phyloP scores from a whole-genome alignment of 53 echinoderm and acorn worm species.

The Pentamera pediparva region DNA sequence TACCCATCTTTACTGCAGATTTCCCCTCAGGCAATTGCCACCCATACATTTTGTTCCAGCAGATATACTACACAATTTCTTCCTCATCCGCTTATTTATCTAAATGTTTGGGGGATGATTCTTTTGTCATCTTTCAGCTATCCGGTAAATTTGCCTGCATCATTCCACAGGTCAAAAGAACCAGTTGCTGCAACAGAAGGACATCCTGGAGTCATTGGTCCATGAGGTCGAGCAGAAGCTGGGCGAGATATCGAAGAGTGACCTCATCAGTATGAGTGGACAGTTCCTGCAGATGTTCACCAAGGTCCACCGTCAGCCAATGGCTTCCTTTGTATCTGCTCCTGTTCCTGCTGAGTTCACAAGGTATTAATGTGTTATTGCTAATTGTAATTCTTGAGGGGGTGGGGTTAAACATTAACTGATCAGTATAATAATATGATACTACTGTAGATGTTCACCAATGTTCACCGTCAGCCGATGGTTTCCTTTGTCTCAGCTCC shows the following conservation, averaged over 20 bases:
- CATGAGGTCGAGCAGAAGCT: slow-evolving; percentile 90
- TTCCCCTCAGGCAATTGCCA: no score
- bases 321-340: slow-evolving; percentile 97
- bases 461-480: slow-evolving; percentile 97
- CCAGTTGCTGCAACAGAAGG: slow-evolving; percentile 85
- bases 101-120: no score
- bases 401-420: no score
- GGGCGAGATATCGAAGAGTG: slow-evolving; percentile 86
- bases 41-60: no score
- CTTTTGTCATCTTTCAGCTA: not conserved
- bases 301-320: slow-evolving; percentile 96
- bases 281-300: slow-evolving; percentile 93
- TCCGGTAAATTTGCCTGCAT: not conserved
- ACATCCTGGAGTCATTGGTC: slow-evolving; percentile 81
- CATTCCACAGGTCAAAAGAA: slow-evolving; percentile 82
- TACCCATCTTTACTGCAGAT: no score
- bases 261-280: slow-evolving; percentile 82
- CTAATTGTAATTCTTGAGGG: no score
- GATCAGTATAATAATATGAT: slow-evolving; percentile 76
- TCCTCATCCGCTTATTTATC: no score
- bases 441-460: slow-evolving; percentile 92
- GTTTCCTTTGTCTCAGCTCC: not conserved
- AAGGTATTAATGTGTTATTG: slow-evolving; percentile 59
- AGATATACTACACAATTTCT: no score
- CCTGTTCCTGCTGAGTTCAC: slow-evolving; percentile 97